phyloP scores from a whole-genome alignment of 2,113 vertebrate genomes.

The Solenodon paradoxus region DNA sequence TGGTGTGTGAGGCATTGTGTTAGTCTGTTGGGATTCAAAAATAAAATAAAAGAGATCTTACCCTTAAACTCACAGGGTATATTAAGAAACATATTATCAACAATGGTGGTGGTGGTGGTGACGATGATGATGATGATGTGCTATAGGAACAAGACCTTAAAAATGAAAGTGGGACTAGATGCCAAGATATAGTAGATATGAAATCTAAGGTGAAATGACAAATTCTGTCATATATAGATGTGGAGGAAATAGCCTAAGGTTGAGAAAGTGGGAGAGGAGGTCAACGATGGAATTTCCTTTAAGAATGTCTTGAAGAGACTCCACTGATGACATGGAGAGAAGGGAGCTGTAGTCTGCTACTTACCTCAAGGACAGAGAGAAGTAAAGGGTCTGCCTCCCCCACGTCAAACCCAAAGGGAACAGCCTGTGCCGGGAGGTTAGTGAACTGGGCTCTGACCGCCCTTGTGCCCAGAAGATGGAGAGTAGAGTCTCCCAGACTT shows the following conservation, averaged over 20 bases:
- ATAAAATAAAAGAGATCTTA: background rate
- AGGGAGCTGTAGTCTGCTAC: rapidly evolving
- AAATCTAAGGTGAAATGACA: background rate
- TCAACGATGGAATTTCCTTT: background rate
- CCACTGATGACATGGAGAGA: rapidly evolving
- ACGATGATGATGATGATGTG: background rate
- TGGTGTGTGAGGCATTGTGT: background rate
- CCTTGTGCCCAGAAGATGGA: background rate
- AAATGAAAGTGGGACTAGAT: background rate
- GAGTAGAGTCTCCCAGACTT: background rate
- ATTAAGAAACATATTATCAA: background rate
- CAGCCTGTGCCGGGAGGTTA: background rate
- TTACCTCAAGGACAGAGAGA: background rate
- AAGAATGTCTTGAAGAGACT: background rate
- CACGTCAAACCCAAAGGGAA: background rate
- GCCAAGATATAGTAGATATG: background rate
- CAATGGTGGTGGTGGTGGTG: background rate
- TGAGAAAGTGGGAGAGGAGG: background rate
- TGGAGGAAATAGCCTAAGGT: background rate
- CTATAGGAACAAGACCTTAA: background rate
- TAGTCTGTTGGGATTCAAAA: background rate
- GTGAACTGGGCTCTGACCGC: background rate
- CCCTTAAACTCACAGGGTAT: background rate
- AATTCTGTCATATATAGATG: background rate
- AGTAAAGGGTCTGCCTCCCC: background rate